Conservation (phyloP, 2,888 invertebrate species). For the Encarsia formosa region DNA sequence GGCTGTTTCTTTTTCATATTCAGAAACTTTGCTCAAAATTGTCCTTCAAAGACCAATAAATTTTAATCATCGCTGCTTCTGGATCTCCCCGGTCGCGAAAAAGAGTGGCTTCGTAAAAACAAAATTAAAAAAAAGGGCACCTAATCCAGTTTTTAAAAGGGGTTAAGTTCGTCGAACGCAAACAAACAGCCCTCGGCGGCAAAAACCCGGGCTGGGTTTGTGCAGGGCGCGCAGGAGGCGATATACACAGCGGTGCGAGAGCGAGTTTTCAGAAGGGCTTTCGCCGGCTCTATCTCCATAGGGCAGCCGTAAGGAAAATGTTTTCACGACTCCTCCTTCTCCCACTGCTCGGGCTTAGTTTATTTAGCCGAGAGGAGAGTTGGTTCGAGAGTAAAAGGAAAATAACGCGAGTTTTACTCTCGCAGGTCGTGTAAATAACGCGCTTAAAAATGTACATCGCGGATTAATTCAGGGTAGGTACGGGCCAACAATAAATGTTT, state of each 20-base stretch:
- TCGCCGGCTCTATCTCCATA: too few relatives aligned
- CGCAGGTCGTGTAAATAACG: too few relatives aligned
- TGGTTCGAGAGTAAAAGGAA: conserved; percentile 20
- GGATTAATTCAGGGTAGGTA: too few relatives aligned
- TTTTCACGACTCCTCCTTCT: conserved; percentile 17
- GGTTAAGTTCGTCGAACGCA: not conserved
- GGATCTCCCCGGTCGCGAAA: too few relatives aligned
- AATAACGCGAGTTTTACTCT: too few relatives aligned
- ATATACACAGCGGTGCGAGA: not conserved
- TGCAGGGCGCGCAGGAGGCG: not conserved
- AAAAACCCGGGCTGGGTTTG: not conserved
- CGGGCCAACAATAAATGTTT: too few relatives aligned
- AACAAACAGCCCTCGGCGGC: conserved; percentile 1
- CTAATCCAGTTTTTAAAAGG: not conserved
- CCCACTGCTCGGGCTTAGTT: conserved; percentile 14
- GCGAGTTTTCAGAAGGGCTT: conserved; percentile 13
- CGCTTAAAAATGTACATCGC: conserved; percentile 8
- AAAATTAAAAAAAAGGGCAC: not conserved
- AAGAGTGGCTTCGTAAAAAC: too few relatives aligned
- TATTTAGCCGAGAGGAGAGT: conserved; percentile 22
- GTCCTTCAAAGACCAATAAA: too few relatives aligned
- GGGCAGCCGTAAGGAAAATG: conserved; percentile 24
- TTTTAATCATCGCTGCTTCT: too few relatives aligned
- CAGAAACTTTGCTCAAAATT: too few relatives aligned
- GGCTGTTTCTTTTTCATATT: too few relatives aligned